phyloP scores from a whole-genome alignment of 2,797 vertebrate species.

The Xiphophorus birchmanni region DNA sequence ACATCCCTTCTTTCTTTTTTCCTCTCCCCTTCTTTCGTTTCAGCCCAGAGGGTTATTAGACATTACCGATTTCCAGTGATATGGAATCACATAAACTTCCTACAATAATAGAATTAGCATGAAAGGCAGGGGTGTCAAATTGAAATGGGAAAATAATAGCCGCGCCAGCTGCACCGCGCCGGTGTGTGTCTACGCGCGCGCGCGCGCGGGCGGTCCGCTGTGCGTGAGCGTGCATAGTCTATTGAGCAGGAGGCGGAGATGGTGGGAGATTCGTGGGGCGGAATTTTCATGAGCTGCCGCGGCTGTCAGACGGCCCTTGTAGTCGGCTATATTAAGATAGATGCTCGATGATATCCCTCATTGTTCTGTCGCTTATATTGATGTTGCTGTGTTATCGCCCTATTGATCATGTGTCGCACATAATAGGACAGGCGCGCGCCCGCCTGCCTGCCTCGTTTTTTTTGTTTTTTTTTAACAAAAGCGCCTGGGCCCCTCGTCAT shows the following conservation, averaged over 20 bases:
- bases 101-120: constrained; percentile 99
- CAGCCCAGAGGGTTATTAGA: constrained; percentile 99
- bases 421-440: constrained; percentile 99
- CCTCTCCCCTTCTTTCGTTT: constrained; percentile 75
- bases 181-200: constrained; percentile 81
- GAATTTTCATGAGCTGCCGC: constrained; percentile 98
- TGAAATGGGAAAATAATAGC: constrained; percentile 99
- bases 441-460: constrained; percentile 84
- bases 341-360: constrained; percentile 99
- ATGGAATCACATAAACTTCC: constrained; percentile 99
- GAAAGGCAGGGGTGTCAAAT: constrained; percentile 99
- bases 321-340: constrained; percentile 99
- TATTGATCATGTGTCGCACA: constrained; percentile 99
- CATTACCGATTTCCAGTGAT: constrained; percentile 99
- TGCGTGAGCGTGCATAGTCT: constrained; percentile 66
- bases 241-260: constrained; percentile 66
- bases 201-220: not conserved
- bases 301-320: constrained; percentile 97
- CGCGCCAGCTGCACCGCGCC: constrained; percentile 90
- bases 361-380: constrained; percentile 99
- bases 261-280: constrained; percentile 92
- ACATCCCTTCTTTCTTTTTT: not conserved
- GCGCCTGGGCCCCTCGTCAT: constrained; percentile 84
- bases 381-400: constrained; percentile 99
- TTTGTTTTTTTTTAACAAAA: constrained; percentile 80